Conservation (phyloP, 2,888 invertebrate species). For the Limenitis camilla region DNA sequence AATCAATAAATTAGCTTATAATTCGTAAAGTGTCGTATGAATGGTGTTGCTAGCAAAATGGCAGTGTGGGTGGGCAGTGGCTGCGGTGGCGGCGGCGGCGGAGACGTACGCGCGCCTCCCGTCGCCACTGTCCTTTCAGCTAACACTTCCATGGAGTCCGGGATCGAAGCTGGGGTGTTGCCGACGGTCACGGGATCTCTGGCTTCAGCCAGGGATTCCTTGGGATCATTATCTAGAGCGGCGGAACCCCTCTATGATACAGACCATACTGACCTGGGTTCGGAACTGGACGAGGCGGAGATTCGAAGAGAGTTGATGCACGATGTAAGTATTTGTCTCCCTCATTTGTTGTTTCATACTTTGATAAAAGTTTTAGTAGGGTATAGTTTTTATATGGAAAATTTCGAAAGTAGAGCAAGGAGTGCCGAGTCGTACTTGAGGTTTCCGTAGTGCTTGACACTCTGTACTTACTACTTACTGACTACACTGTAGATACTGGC, state of each 20-base stretch:
- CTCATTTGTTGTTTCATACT: too few relatives aligned
- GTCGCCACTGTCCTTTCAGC: slow-evolving; percentile 60
- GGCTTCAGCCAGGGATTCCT: slow-evolving; percentile 69
- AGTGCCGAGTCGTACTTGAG: too few relatives aligned
- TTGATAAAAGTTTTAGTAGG: too few relatives aligned
- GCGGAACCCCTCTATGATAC: slow-evolving; percentile 82
- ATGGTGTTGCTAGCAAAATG: slow-evolving; percentile 57
- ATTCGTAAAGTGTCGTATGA: slow-evolving; percentile 38
- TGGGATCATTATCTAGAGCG: slow-evolving; percentile 75
- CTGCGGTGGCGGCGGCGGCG: slow-evolving; percentile 38
- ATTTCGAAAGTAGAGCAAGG: too few relatives aligned
- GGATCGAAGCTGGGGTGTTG: slow-evolving; percentile 79
- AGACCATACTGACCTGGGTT: slow-evolving; percentile 86
- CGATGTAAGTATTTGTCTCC: slow-evolving; percentile 80
- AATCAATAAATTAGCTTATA: slow-evolving; percentile 11
- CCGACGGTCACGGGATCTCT: slow-evolving; percentile 84
- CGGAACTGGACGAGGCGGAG: slow-evolving; percentile 86
- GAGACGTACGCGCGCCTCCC: slow-evolving; percentile 48
- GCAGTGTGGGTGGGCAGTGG: slow-evolving; percentile 70
- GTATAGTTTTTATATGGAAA: too few relatives aligned
- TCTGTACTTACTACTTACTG: too few relatives aligned
- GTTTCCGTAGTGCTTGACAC: too few relatives aligned
- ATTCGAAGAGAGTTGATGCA: slow-evolving; percentile 83
- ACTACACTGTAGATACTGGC: too few relatives aligned
- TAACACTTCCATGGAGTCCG: slow-evolving; percentile 77